Evolutionary conservation across 2,888 invertebrate genomes (phyloP).

Genomic region (Papilio demoleus): DNA sequence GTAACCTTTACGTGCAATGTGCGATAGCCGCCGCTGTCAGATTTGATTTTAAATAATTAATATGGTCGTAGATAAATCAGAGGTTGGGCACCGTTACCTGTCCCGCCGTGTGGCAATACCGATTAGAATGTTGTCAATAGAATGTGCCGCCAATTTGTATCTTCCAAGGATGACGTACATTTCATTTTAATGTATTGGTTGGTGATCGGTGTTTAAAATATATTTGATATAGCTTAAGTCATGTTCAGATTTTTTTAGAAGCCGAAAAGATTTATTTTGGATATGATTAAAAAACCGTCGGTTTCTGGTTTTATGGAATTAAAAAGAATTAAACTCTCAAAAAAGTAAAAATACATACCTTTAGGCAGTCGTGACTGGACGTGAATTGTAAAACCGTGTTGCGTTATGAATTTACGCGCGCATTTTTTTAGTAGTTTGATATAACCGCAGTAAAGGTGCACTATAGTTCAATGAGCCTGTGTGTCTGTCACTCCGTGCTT

Average conservation of each 20-base stretch:
- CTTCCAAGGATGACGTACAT: conserved; percentile 13
- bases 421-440: conserved; percentile 17
- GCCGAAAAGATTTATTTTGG: too few relatives aligned
- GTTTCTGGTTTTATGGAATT: neutral
- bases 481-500: conserved; percentile 26
- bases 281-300: too few relatives aligned
- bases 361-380: neutral
- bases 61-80: conserved; percentile 28
- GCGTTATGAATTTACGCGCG: conserved; percentile 3
- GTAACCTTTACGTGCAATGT: conserved; percentile 28
- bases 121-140: conserved; percentile 13
- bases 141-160: conserved; percentile 24
- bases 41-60: conserved; percentile 21
- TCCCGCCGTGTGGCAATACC: conserved; percentile 13
- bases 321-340: neutral
- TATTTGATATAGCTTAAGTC: too few relatives aligned
- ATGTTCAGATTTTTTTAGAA: too few relatives aligned
- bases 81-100: conserved; percentile 27
- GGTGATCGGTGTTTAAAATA: too few relatives aligned
- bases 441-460: conserved; percentile 30
- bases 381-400: neutral
- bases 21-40: neutral
- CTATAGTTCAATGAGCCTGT: conserved; percentile 27
- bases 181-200: too few relatives aligned
- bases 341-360: neutral